Evolutionary conservation across 2,797 vertebrate species (phyloP), one percentile per base, ranked within the genome.

Genomic region (Sebastes vulpes): DNA sequence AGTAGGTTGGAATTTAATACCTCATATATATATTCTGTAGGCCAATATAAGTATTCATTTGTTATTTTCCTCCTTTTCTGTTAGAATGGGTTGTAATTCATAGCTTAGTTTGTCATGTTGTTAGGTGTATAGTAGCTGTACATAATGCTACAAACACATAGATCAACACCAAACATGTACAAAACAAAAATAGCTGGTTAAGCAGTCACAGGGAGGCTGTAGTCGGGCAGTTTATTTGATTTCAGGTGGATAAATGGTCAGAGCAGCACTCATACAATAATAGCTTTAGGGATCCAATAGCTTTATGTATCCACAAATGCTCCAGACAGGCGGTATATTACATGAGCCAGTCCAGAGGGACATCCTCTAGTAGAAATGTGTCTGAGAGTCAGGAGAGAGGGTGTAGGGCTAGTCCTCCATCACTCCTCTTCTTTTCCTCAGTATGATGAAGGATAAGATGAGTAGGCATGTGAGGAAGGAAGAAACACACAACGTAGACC

Each of bases 221-320:
- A 28, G 25, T 52, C 10, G 23, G 63, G 29, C 58, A 31, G 28
- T 67, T 80, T 72, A 63, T 82, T 82, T 65, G 48, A 79, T 88
- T 77, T 78, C 29, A 64, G 21, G 23, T 76, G 64, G 66, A 89
- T 78, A 80, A 83, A 85, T 77, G 68, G 65, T 82, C 20, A 70
- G 53, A 69, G 77, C 57, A 79, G 63, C 57, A 57, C 53, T 76
- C 35, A 78, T 67, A 68, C 76, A 81, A 81, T 89, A 82, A 89
- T 85, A 87, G 82, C 87, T 81, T 89, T 52, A 70, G 73, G 84
- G 65, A 75, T 81, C 67, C 53, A 60, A 66, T 74, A 78, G 82
- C 54, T 77, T 69, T 23, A 63, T 75, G 72, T 81, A 66, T 87
- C 72, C 71, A 82, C 71, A 82, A 67, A 80, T 53, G 67, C 38